Percentiles rank a stretch among this genome's conserved stretches.
Evolutionary conservation across 2,888 invertebrate species (phyloP).

Genomic region (Polydesmus complanatus): DNA sequence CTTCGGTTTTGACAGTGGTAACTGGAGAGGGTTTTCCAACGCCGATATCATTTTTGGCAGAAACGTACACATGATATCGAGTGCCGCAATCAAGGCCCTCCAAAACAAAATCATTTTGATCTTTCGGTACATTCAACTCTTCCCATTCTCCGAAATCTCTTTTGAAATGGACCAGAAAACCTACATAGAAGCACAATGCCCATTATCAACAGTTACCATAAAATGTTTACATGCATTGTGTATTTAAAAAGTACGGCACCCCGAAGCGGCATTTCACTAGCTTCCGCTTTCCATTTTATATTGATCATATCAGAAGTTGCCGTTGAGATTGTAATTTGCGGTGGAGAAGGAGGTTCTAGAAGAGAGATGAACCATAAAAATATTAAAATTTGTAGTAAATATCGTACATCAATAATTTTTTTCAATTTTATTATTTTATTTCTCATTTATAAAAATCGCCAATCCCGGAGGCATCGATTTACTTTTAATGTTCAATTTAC

Average conservation of each 20-base stretch:
- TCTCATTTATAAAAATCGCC: too few relatives aligned
- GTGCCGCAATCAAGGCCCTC: slow-evolving; percentile 30
- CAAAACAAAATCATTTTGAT: slow-evolving; percentile 28
- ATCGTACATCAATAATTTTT: too few relatives aligned
- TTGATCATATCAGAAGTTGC: slow-evolving; percentile 61
- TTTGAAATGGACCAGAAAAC: slow-evolving; percentile 28
- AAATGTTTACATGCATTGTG: background rate
- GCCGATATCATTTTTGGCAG: slow-evolving; percentile 50
- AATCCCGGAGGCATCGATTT: too few relatives aligned
- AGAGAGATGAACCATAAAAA: too few relatives aligned
- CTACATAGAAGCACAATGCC: too few relatives aligned
- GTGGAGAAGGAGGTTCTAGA: slow-evolving; percentile 58
- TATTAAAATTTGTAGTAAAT: too few relatives aligned
- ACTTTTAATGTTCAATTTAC: too few relatives aligned
- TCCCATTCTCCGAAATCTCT: slow-evolving; percentile 30
- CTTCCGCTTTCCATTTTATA: slow-evolving; percentile 45
- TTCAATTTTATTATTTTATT: too few relatives aligned
- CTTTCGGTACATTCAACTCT: slow-evolving; percentile 24
- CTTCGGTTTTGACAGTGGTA: slow-evolving; percentile 76
- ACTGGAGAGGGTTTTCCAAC: slow-evolving; percentile 81
- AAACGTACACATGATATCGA: slow-evolving; percentile 28
- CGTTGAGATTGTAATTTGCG: slow-evolving; percentile 56
- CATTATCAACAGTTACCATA: too few relatives aligned
- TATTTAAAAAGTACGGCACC: slow-evolving; percentile 11
- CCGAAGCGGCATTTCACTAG: slow-evolving; percentile 15